phyloP scores from a whole-genome alignment of 2,888 invertebrate genomes.

The Aporophyla lueneburgensis region DNA sequence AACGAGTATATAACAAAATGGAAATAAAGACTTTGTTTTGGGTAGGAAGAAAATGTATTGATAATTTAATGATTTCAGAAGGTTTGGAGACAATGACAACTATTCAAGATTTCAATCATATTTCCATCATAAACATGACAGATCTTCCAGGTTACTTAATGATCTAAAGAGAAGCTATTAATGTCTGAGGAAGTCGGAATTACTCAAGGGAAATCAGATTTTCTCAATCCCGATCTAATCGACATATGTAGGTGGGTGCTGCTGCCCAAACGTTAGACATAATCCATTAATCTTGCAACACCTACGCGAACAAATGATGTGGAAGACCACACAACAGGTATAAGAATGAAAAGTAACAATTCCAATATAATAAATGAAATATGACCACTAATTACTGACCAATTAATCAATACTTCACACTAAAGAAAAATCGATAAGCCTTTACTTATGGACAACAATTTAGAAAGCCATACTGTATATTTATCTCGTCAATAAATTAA shows the following conservation, averaged over 20 bases:
- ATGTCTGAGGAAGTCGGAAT: not conserved
- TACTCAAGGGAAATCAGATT: conserved; percentile 42
- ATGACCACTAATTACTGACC: conserved; percentile 36
- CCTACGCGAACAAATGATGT: conserved; percentile 28
- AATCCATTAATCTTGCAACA: conserved; percentile 41
- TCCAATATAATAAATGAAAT: conserved; percentile 18
- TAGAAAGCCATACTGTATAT: conserved; percentile 53
- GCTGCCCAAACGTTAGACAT: conserved; percentile 6
- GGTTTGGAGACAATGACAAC: not conserved
- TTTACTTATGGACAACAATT: conserved; percentile 32
- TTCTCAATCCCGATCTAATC: conserved; percentile 14
- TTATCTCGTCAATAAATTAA: conserved; percentile 60
- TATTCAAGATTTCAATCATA: not conserved
- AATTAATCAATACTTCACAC: conserved; percentile 38
- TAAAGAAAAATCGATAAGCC: conserved; percentile 32
- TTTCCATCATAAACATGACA: not conserved
- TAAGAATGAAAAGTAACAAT: not conserved
- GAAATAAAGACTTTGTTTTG: not conserved
- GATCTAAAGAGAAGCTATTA: conserved; percentile 15
- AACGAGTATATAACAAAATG: not conserved
- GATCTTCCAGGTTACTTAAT: not conserved
- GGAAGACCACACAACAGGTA: conserved; percentile 29
- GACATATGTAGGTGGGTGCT: conserved; percentile 28
- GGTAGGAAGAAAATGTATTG: no score
- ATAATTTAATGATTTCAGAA: not conserved